A percentile compares a stretch with the other conserved stretches of the same genome.
phyloP scores from a whole-genome alignment of 2,888 invertebrate genomes.

The Cheilosia pagana region DNA sequence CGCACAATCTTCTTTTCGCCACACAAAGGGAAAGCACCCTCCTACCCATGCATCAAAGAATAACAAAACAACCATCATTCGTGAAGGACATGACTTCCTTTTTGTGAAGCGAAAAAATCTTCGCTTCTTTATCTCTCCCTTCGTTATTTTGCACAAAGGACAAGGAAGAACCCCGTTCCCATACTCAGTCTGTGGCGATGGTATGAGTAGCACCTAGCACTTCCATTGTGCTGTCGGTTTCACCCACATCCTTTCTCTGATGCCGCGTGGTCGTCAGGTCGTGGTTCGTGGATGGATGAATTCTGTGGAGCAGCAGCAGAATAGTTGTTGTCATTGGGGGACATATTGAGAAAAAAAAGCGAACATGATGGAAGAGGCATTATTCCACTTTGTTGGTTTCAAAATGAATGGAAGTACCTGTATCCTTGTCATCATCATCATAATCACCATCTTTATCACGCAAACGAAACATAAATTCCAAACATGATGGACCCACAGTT shows the following conservation, averaged over 20 bases:
- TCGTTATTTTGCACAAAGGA: conserved; percentile 49
- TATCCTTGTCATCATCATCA: conserved; percentile 64
- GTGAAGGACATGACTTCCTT: conserved; percentile 55
- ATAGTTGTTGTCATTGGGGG: conserved; percentile 37
- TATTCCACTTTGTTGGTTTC: conserved; percentile 30
- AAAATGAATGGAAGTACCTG: conserved; percentile 62
- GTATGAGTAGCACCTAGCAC: background rate
- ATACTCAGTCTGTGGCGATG: background rate
- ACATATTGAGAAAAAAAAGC: conserved; percentile 21
- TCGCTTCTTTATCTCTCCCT: conserved; percentile 12
- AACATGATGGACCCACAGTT: conserved; percentile 26
- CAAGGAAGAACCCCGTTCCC: conserved; percentile 24
- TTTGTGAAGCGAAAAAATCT: conserved; percentile 55
- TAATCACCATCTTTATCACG: conserved; percentile 58
- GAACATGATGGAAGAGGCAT: conserved; percentile 48
- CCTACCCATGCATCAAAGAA: conserved; percentile 27
- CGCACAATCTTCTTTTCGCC: conserved; percentile 36
- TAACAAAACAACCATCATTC: conserved; percentile 50
- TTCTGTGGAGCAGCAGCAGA: conserved; percentile 10
- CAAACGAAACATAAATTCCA: conserved; percentile 50
- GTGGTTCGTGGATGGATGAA: background rate
- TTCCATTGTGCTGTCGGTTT: conserved; percentile 6
- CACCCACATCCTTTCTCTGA: conserved; percentile 39
- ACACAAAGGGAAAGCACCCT: background rate
- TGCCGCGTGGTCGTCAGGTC: too few species aligned